A percentile compares a stretch with the other conserved stretches of the same genome.
Conservation (phyloP, 2,113 vertebrate species). For the Bambusicola thoracicus region DNA sequence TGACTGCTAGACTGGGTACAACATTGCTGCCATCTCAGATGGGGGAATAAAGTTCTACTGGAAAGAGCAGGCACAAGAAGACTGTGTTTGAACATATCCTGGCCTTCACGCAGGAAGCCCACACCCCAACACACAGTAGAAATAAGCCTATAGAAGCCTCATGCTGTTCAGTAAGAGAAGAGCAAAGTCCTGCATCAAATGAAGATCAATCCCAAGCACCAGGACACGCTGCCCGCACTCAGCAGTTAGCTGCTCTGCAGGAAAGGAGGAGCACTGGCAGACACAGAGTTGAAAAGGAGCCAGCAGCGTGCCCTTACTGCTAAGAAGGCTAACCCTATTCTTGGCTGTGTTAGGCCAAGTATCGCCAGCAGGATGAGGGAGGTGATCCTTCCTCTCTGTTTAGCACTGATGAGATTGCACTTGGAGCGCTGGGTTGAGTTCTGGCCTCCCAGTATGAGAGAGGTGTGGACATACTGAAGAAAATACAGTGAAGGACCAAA, state of each 20-base stretch:
- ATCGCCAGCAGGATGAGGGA: background rate
- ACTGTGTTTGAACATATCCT: rapidly evolving
- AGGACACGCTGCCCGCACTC: background rate
- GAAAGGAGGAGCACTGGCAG: background rate
- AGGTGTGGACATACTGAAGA: background rate
- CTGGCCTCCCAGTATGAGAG: background rate
- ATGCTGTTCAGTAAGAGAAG: background rate
- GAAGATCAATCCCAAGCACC: background rate
- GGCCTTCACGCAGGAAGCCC: background rate
- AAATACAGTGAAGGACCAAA: background rate
- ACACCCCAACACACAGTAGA: background rate
- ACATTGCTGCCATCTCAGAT: background rate
- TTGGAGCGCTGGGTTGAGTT: background rate
- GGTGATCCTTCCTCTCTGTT: background rate
- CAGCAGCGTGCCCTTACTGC: background rate
- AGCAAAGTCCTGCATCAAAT: background rate
- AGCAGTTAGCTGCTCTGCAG: background rate
- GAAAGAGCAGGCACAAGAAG: background rate
- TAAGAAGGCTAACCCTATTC: background rate
- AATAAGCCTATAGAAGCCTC: background rate
- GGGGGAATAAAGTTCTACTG: background rate
- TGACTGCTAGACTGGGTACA: background rate
- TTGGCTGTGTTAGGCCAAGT: background rate
- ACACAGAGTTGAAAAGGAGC: background rate
- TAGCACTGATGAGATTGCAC: background rate